Evolutionary conservation across 2,113 vertebrate species (phyloP), one percentile per base, ranked within the genome.

Genomic region (Leiothrix lutea): DNA sequence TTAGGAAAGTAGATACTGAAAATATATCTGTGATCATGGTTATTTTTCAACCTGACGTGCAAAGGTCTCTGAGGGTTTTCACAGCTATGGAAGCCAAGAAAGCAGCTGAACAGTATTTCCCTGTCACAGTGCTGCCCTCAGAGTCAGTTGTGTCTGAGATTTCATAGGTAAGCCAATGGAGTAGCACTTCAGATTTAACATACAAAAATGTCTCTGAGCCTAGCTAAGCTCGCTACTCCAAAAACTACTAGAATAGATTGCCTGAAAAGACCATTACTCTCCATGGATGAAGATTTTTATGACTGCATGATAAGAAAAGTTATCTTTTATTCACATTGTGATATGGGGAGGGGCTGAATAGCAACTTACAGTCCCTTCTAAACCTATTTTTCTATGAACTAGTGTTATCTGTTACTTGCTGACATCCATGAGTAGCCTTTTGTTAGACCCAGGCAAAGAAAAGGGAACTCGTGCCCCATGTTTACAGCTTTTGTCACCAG

Each of bases 401-500:
- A 4, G 11, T 50, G 4, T 53, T 80, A 50, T 78, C 50, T 70
- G 11, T 83, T 20, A 11, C 54, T 80, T 82, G 16, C 29, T 83
- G 53, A 58, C 4, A 5, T 62, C 35, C 20, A 20, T 19, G 25
- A 86, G 12, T 15, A 80, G 17, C 5, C 25, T 67, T 80, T 58
- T 54, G 14, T 64, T 40, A 83, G 12, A 90, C 7, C 4, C 21
- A 67, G n/a, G 35, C 23, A 71, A 40, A 47, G 17, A 58, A 53
- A 83, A 66, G 3, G 31, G 26, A 84, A 60, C 24, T n/a, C 1
- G 0, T 25, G 58, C 11, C 6, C 17, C 25, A 31, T 0, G 0
- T 89, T 95, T 72, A 64, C 31, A 57, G 16, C 8, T 80, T 80
- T 86, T 89, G 36, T 62, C 38, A 58, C 5, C 21, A 58, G 62